Evolutionary conservation across 2,113 vertebrate genomes (phyloP).

Genomic region (Himantopus leucocephalus): DNA sequence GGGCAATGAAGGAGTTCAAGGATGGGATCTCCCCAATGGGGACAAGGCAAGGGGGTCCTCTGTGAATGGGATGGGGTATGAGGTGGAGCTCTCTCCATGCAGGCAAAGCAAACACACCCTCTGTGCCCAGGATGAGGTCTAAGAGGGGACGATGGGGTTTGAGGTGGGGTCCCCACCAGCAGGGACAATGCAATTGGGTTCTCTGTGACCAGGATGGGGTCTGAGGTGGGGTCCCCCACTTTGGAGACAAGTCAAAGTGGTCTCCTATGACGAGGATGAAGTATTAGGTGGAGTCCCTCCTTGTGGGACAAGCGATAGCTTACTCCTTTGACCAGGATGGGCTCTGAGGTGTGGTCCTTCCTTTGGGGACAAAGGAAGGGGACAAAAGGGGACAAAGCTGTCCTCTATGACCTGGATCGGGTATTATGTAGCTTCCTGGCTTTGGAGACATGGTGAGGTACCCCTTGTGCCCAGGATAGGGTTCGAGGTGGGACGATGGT

Average conservation of each 20-base stretch:
- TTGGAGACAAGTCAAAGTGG: not conserved
- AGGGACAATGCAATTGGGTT: not conserved
- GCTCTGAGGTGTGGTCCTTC: not conserved
- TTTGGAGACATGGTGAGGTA: not conserved
- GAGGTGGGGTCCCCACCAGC: not conserved
- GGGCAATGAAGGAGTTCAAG: not conserved
- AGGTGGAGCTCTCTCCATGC: not conserved
- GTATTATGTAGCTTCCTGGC: not conserved
- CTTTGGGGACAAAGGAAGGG: not conserved
- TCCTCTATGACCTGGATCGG: not conserved
- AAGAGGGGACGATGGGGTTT: not conserved
- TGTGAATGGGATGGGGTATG: not conserved
- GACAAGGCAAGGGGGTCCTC: not conserved
- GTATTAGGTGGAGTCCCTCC: not conserved
- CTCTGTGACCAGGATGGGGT: not conserved
- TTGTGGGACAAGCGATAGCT: not conserved
- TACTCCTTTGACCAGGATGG: not conserved
- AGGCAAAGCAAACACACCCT: not conserved
- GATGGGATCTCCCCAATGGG: not conserved
- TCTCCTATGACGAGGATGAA: not conserved
- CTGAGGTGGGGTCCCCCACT: not conserved
- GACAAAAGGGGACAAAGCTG: not conserved
- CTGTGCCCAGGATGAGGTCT: not conserved
- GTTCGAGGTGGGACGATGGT: accelerated
- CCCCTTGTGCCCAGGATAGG: not conserved